Evolutionary conservation across 2,888 invertebrate species (phyloP), one percentile per base, ranked within the genome.

Genomic region (Nomada lathburiana): DNA sequence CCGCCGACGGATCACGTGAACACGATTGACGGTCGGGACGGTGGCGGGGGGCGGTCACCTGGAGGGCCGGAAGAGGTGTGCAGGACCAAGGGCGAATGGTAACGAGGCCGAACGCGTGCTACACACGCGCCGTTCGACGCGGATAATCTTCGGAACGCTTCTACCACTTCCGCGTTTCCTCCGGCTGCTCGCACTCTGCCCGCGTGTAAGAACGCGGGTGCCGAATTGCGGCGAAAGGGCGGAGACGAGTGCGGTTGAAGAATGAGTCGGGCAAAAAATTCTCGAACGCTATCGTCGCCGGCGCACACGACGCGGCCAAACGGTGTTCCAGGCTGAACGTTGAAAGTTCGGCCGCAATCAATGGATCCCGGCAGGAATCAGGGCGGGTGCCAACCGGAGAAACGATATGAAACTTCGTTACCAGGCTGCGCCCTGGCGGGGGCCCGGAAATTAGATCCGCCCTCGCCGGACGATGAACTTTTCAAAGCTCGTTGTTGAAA

Each of bases 401-500:
- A 53, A 63, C 80, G 82, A 84, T 84, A 86, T 86, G 81, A 79
- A 83, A 84, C 59, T 84, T 84, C 63, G 77, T 82, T 84, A 86
- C 44, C 18, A 11, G 57, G 50, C 60, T 53, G 42, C 65, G 71
- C 42, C 23, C 60, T 36, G 59, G 36, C 75, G 42, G 55, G 52
- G 42, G 42, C 23, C 60, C 87, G 85, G 87, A 86, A 87, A 87
- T 83, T 86, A 85, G 82, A 81, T 82, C 65, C 82, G 76, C 76
- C 75, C 68, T 70, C 71, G 23, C 60, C 87, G 82, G 82, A 84
- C 85, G 82, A 73, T 75, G 80, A 87, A 87, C 82, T 86, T 84
- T 67, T 50, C 57, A 60, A 64, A 44, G 36, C 26, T 55, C 59
- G 50, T 67, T 72, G 63, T 68, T 68, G 72, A n/a, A 65, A 69